These are phyloP conservation scores for Yoshiicerus persimilis DNA, from an alignment of 1,140 invertebrate genomes.

Conservation along the genomic window DNA sequence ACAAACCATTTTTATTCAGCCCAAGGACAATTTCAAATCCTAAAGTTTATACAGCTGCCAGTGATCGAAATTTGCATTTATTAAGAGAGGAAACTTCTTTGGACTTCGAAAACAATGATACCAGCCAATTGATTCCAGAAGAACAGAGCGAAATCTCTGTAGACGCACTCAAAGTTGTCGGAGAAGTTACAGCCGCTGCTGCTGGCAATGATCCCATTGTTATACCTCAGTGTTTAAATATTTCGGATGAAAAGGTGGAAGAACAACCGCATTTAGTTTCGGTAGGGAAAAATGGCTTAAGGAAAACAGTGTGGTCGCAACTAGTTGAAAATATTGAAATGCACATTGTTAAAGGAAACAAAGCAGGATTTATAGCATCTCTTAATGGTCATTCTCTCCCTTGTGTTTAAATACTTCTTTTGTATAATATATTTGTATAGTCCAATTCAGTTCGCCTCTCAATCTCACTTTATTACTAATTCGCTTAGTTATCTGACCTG, in stretches of 20 bases:
- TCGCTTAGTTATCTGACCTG: too few relatives aligned
- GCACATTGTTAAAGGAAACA: background rate
- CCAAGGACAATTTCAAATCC: background rate
- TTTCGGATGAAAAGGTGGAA: background rate
- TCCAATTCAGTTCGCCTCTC: background rate
- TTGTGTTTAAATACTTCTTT: background rate
- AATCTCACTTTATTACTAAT: background rate
- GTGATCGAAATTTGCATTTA: background rate
- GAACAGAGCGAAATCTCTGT: background rate
- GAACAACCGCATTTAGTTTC: background rate
- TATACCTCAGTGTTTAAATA: background rate
- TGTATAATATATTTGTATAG: too few relatives aligned
- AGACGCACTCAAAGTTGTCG: background rate
- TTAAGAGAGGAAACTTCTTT: background rate
- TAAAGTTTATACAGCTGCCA: background rate
- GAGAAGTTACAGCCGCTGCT: background rate
- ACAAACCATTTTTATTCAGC: background rate
- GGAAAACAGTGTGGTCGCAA: background rate
- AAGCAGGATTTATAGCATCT: background rate
- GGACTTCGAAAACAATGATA: background rate
- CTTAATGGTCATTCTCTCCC: background rate
- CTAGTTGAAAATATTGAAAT: background rate
- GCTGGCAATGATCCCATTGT: too few relatives aligned
- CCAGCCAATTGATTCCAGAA: background rate
- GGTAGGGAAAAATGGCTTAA: background rate